Evolutionary conservation across 2,113 vertebrate genomes (phyloP).

Genomic region (Empidonax alnorum): DNA sequence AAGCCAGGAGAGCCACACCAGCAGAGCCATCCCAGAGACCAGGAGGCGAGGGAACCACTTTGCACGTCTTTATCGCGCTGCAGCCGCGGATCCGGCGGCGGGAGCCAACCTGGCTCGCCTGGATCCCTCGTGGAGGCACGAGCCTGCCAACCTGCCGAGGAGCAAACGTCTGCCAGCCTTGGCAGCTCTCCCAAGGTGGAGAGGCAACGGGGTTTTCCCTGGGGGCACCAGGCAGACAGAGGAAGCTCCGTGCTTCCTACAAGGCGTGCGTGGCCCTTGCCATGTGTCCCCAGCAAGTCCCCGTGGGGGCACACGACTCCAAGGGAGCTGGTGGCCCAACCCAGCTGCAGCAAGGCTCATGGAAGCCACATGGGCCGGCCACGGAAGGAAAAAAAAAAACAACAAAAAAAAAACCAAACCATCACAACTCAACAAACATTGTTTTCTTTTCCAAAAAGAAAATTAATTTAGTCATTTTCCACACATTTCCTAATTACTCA

Average conservation of each 20-base stretch:
- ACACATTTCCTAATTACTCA: conserved; percentile 32
- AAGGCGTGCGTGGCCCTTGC: not conserved
- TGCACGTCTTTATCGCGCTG: conserved; percentile 14
- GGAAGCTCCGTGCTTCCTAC: not conserved
- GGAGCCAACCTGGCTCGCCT: conserved; percentile 40
- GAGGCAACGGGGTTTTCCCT: conserved; percentile 44
- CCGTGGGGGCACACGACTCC: rapidly evolving
- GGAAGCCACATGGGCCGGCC: not conserved
- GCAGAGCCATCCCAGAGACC: not conserved
- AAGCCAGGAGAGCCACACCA: not conserved
- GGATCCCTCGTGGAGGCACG: not conserved
- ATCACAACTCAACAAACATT: too few relatives aligned
- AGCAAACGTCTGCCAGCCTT: conserved; percentile 33
- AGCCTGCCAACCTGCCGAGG: conserved; percentile 60
- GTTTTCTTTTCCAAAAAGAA: not conserved
- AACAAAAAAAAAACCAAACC: too few relatives aligned
- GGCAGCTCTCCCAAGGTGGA: conserved; percentile 64
- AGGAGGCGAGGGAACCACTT: not conserved
- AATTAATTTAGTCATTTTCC: not conserved
- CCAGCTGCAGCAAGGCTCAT: rapidly evolving
- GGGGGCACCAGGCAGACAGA: conserved; percentile 35
- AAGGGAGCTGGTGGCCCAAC: not conserved
- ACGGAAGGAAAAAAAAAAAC: not conserved
- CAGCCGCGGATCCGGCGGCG: not conserved
- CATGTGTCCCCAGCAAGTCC: not conserved